phyloP scores from a whole-genome alignment of 1,140 invertebrate species.

The Parasteatoda tepidariorum region DNA sequence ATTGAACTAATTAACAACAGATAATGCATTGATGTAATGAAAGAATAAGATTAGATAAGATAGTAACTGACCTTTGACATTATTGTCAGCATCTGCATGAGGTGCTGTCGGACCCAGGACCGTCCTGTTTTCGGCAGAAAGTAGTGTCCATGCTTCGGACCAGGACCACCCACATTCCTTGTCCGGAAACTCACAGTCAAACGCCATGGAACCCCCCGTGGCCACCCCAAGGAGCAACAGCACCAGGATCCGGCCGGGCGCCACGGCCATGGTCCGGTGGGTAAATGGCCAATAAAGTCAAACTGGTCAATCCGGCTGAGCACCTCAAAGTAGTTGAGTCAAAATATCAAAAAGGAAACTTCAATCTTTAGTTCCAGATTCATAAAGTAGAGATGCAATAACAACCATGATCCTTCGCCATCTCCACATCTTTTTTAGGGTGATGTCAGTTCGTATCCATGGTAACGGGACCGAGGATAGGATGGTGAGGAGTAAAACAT shows the following conservation, averaged over 20 bases:
- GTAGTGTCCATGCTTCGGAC: conserved; percentile 37
- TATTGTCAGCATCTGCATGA: conserved; percentile 29
- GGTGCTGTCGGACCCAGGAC: conserved; percentile 40
- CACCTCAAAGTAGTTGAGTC: not conserved
- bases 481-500: not conserved
- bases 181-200: conserved; percentile 46
- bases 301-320: not conserved
- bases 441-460: conserved; percentile 43
- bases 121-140: conserved; percentile 29
- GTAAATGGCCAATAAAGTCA: too few relatives aligned
- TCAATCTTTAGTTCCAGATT: not conserved
- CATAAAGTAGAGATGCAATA: not conserved
- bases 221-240: not conserved
- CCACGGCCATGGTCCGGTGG: not conserved
- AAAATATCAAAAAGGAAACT: not conserved
- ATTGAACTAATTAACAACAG: not conserved
- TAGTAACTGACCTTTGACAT: conserved; percentile 47
- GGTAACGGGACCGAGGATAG: not conserved
- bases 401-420: conserved; percentile 14
- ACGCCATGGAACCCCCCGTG: not conserved
- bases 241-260: not conserved
- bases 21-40: too few relatives aligned
- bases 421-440: not conserved
- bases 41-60: too few relatives aligned
- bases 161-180: conserved; percentile 39